Evolutionary conservation across 2,113 vertebrate species (phyloP).

Genomic region (Burhinus oedicnemus): DNA sequence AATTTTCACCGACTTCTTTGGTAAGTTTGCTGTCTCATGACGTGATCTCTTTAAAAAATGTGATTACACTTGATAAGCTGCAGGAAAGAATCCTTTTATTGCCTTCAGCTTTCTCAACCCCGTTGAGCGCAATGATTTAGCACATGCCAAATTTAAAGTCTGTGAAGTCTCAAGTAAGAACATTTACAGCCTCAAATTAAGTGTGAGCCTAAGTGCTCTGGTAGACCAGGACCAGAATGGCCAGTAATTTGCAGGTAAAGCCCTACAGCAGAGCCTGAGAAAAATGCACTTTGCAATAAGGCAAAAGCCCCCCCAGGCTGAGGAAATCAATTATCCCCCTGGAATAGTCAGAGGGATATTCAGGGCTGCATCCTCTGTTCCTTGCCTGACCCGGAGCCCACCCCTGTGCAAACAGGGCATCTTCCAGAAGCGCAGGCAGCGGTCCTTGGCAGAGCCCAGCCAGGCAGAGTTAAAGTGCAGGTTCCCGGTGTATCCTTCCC

Average conservation of each 20-base stretch:
- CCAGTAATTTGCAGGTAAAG: background rate
- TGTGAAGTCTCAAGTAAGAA: background rate
- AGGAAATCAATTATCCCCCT: background rate
- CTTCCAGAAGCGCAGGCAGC: background rate
- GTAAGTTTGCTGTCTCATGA: background rate
- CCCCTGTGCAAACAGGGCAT: background rate
- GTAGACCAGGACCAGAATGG: background rate
- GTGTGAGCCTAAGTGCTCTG: background rate
- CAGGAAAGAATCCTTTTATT: background rate
- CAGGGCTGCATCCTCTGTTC: background rate
- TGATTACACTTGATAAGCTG: background rate
- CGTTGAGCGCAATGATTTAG: background rate
- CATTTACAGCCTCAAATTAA: background rate
- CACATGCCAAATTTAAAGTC: background rate
- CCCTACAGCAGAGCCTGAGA: background rate
- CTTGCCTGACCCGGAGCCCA: background rate
- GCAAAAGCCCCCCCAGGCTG: background rate
- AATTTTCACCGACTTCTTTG: background rate
- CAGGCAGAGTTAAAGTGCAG: background rate
- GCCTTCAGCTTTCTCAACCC: background rate
- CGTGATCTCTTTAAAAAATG: background rate
- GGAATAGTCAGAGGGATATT: background rate
- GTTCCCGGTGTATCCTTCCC: background rate
- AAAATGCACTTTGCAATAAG: background rate
- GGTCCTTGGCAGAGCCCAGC: background rate